Evolutionary conservation across 2,888 invertebrate species (phyloP), one percentile per base, ranked within the genome.

Genomic region (Scaptomyza flava): DNA sequence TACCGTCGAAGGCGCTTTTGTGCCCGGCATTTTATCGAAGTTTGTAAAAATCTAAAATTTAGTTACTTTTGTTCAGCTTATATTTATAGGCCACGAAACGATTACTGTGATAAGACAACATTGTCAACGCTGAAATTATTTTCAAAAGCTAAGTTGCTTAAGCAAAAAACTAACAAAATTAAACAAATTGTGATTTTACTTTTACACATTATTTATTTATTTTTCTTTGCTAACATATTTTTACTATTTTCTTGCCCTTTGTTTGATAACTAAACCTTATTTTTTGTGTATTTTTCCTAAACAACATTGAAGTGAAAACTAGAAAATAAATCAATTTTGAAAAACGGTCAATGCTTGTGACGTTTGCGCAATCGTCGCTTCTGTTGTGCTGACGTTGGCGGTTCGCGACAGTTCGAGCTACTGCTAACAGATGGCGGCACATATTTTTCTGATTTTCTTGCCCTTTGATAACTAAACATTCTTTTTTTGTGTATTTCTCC

Each of bases 1-100:
- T 14, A 3, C 14, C 7, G 14, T 3, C 1, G n/a, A 1, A 2
- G 20, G 14, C 8, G 7, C 6, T 27, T 7, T n/a, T 7, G 17
- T 17, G 7, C 57, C 12, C 23, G 68, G 53, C 72, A 73, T 73
- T 47, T 38, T 52, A n/a, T 6, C 1, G n/a, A 14, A 14, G 27
- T 46, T n/a, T 42, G 42, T 0, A 20, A 17, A n/a, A 23, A 23
- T 23, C 31, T 6, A 23, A 20, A 9, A 47, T 61, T 6, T 27
- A 46, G 17, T 52, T 12, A 3, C 5, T 30, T 8, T 41, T 17
- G 5, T 41, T 30, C 9, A 27, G 48, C 14, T 6, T 7, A 41
- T 8, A 6, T 30, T 11, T 23, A 68, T 2, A 1, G 30, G 11
- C 17, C 20, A 9, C 3, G 6, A 56, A 63, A 41, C 8, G 51